Evolutionary conservation across 2,888 invertebrate genomes (phyloP).

Genomic region (Ommatoiulus sabulosus): DNA sequence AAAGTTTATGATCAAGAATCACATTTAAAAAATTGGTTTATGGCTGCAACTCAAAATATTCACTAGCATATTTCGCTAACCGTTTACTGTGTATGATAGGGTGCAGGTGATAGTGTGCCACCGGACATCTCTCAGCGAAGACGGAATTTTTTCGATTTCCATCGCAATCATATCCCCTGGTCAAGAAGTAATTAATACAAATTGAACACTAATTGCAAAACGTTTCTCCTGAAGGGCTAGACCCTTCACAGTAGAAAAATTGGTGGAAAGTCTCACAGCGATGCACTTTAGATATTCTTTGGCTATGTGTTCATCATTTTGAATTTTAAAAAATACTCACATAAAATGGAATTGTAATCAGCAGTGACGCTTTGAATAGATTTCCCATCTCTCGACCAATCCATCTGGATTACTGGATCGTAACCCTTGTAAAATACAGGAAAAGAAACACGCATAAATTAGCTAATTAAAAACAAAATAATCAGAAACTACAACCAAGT

Average conservation of each 20-base stretch:
- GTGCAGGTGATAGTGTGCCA: slow-evolving; percentile 90
- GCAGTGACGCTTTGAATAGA: slow-evolving; percentile 90
- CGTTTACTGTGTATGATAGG: slow-evolving; percentile 87
- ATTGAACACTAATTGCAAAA: too few relatives aligned
- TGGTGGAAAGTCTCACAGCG: too few relatives aligned
- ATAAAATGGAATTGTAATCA: slow-evolving; percentile 89
- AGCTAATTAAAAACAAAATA: background rate
- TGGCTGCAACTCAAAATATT: too few relatives aligned
- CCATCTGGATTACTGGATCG: slow-evolving; percentile 83
- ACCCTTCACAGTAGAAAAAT: too few relatives aligned
- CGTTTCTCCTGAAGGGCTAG: too few relatives aligned
- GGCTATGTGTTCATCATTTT: too few relatives aligned
- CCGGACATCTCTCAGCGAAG: slow-evolving; percentile 90
- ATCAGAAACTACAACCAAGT: too few relatives aligned
- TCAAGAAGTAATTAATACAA: too few relatives aligned
- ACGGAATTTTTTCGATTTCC: slow-evolving; percentile 86
- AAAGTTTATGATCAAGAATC: slow-evolving; percentile 60
- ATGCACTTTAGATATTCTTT: too few relatives aligned
- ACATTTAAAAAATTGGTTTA: slow-evolving; percentile 59
- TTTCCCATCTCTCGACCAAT: slow-evolving; percentile 91
- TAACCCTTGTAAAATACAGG: slow-evolving; percentile 54
- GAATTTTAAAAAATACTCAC: slow-evolving; percentile 77
- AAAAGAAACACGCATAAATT: background rate
- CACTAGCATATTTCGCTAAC: slow-evolving; percentile 73
- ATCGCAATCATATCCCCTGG: slow-evolving; percentile 89